A percentile compares a stretch with the other conserved stretches of the same genome.
Conservation (phyloP, 2,888 invertebrate species). For the Athalia circularis region DNA sequence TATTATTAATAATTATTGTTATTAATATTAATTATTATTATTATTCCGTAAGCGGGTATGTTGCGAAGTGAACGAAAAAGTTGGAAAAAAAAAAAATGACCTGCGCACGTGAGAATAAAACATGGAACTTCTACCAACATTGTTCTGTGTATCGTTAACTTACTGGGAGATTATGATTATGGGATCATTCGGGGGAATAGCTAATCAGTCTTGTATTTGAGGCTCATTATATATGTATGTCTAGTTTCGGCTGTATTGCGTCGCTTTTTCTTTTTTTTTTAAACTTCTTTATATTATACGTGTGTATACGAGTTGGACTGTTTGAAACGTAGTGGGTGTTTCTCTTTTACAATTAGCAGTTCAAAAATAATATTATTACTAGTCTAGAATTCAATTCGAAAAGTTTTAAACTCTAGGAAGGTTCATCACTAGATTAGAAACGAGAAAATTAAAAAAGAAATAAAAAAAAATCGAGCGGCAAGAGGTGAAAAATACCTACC, state of each 20-base stretch:
- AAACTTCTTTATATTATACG: slow-evolving; percentile 7
- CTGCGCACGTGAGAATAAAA: slow-evolving; percentile 39
- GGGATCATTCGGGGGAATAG: slow-evolving; percentile 68
- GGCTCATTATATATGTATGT: slow-evolving; percentile 68
- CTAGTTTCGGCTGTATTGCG: slow-evolving; percentile 69
- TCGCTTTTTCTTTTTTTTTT: slow-evolving; percentile 56
- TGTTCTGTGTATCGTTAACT: slow-evolving; percentile 62
- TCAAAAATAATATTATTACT: too few relatives aligned
- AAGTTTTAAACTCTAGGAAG: too few relatives aligned
- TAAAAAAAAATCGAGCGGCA: too few relatives aligned
- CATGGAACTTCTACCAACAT: slow-evolving; percentile 70
- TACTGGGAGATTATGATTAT: slow-evolving; percentile 70
- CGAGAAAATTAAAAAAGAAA: too few relatives aligned
- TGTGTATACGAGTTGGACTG: slow-evolving; percentile 2
- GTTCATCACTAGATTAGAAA: too few relatives aligned
- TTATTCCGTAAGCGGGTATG: slow-evolving; percentile 55
- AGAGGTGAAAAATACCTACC: too few relatives aligned
- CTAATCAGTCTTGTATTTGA: slow-evolving; percentile 74
- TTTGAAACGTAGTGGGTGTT: not conserved
- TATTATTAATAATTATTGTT: slow-evolving; percentile 23
- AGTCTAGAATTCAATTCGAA: too few relatives aligned
- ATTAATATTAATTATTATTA: slow-evolving; percentile 30
- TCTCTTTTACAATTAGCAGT: too few relatives aligned
- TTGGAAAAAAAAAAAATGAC: slow-evolving; percentile 32
- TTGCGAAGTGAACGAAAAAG: slow-evolving; percentile 57